Conservation (phyloP, 1,140 invertebrate genomes). For the Calephelis nemesis region DNA sequence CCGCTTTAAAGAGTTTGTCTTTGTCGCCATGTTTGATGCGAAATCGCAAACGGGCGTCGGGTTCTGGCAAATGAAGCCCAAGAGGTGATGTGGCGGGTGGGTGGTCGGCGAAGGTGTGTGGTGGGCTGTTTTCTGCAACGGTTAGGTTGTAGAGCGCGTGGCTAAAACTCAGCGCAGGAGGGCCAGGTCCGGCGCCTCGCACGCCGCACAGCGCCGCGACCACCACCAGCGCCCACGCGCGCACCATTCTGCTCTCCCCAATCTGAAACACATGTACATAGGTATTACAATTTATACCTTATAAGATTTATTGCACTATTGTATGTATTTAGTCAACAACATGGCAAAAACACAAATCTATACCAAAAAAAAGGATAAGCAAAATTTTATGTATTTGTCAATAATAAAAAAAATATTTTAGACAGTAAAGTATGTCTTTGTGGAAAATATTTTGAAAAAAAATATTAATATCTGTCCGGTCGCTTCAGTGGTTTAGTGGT, state of each 20-base stretch:
- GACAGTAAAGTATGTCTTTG: no score
- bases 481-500: no score
- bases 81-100: constrained; percentile 79
- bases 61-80: constrained; percentile 73
- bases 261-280: constrained; percentile 27
- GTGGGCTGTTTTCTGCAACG: constrained; percentile 94
- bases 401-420: no score
- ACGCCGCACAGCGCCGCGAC: constrained; percentile 52
- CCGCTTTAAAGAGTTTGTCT: constrained; percentile 95
- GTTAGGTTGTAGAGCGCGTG: constrained; percentile 91
- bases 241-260: constrained; percentile 40
- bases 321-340: no score
- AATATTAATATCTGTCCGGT: no score
- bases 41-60: constrained; percentile 85
- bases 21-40: constrained; percentile 91
- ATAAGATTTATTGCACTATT: no score
- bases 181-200: constrained; percentile 50
- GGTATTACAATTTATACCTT: no score
- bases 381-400: no score
- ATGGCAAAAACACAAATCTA: no score
- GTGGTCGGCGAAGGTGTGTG: constrained; percentile 87
- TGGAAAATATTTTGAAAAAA: no score
- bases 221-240: constrained; percentile 62
- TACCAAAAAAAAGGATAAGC: no score
- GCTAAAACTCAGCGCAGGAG: constrained; percentile 81